phyloP scores from a whole-genome alignment of 2,113 vertebrate species.

The Colinus virginianus region DNA sequence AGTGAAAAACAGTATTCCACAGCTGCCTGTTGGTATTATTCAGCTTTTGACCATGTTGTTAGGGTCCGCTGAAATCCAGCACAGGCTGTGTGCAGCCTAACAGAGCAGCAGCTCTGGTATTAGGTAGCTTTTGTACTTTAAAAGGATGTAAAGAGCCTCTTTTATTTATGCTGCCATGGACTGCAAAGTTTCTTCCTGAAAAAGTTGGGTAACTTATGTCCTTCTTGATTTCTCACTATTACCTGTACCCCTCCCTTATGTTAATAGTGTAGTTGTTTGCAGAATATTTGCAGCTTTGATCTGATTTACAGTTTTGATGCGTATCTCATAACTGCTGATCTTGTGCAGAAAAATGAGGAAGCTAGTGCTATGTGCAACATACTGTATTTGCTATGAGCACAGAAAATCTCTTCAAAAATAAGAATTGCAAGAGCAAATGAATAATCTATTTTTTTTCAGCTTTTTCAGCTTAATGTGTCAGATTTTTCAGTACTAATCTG shows the following conservation, averaged over 20 bases:
- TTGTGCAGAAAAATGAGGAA: not conserved
- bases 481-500: not conserved
- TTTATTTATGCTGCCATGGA: not conserved
- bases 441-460: not conserved
- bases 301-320: not conserved
- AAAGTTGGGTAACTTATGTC: not conserved
- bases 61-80: not conserved
- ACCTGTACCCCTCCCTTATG: not conserved
- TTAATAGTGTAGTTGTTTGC: not conserved
- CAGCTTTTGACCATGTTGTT: not conserved
- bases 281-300: not conserved
- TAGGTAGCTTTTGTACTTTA: not conserved
- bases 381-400: not conserved
- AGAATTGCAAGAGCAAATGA: not conserved
- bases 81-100: not conserved
- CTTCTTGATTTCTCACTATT: not conserved
- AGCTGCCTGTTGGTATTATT: accelerated
- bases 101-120: not conserved
- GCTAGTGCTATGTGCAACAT: not conserved
- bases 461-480: not conserved
- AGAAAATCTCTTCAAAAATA: not conserved
- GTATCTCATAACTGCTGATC: not conserved
- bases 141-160: not conserved
- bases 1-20: not conserved
- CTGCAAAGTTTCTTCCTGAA: not conserved